phyloP scores from a whole-genome alignment of 2,113 vertebrate species.

The Climacteris rufus region DNA sequence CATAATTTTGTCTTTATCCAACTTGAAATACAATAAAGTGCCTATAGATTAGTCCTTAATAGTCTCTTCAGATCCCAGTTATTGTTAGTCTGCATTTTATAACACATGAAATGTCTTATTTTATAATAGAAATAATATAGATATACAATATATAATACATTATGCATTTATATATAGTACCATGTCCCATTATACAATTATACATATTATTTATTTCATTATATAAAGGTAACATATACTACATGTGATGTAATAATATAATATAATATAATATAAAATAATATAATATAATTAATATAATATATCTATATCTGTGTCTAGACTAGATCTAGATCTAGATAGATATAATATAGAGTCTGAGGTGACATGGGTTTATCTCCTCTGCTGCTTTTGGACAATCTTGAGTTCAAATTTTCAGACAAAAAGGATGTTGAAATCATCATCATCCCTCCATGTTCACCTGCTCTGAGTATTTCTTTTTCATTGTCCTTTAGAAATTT shows the following conservation, averaged over 20 bases:
- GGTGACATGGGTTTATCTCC: neutral
- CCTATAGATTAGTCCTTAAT: neutral
- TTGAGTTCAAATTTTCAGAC: neutral
- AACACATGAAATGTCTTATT: neutral
- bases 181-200: neutral
- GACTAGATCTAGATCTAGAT: too few species aligned
- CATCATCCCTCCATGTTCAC: accelerated
- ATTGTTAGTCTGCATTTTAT: neutral
- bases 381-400: neutral
- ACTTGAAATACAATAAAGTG: neutral
- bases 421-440: neutral
- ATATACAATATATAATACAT: neutral
- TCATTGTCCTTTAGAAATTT: neutral
- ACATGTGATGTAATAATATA: too few species aligned
- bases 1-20: neutral
- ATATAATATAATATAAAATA: too few species aligned
- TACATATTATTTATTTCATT: neutral
- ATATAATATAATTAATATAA: neutral
- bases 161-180: neutral
- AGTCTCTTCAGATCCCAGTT: neutral
- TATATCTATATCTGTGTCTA: too few species aligned
- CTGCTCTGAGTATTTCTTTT: neutral
- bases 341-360: neutral
- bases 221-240: too few species aligned
- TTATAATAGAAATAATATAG: neutral